Conservation (phyloP, 2,113 vertebrate species). For the Lasiurus cinereus region DNA sequence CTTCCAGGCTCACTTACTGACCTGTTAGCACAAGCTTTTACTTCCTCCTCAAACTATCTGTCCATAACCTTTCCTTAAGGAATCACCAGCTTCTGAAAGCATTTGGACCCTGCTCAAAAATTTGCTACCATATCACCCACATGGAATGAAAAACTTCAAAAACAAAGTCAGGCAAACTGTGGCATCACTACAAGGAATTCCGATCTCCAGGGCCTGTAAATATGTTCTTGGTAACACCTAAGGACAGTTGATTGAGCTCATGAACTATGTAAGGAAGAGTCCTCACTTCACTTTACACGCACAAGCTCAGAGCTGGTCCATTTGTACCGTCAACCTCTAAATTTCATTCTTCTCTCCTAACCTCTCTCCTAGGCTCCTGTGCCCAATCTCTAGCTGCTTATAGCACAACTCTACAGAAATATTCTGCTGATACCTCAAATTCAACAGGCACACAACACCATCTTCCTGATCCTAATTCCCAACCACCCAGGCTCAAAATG, state of each 20-base stretch:
- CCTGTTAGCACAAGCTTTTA: not conserved
- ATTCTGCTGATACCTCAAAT: not conserved
- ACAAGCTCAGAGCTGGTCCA: not conserved
- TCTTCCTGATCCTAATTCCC: not conserved
- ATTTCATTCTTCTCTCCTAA: not conserved
- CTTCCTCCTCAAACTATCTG: not conserved
- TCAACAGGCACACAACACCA: not conserved
- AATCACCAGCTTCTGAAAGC: not conserved
- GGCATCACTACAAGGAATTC: not conserved
- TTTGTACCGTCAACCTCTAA: not conserved
- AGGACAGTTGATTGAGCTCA: not conserved
- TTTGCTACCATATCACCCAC: accelerated
- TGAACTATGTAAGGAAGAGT: not conserved
- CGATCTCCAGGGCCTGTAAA: not conserved
- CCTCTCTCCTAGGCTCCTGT: not conserved
- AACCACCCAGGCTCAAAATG: not conserved
- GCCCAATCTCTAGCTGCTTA: not conserved
- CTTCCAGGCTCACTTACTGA: not conserved
- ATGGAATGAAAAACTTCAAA: not conserved
- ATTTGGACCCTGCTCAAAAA: not conserved
- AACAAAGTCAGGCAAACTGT: not conserved
- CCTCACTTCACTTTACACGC: not conserved
- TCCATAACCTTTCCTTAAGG: not conserved
- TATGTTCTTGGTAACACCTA: not conserved
- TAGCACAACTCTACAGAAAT: not conserved